Base-by-base conservation (phyloP, 2,113 vertebrate species). In the Ammodytes marinus region DNA sequence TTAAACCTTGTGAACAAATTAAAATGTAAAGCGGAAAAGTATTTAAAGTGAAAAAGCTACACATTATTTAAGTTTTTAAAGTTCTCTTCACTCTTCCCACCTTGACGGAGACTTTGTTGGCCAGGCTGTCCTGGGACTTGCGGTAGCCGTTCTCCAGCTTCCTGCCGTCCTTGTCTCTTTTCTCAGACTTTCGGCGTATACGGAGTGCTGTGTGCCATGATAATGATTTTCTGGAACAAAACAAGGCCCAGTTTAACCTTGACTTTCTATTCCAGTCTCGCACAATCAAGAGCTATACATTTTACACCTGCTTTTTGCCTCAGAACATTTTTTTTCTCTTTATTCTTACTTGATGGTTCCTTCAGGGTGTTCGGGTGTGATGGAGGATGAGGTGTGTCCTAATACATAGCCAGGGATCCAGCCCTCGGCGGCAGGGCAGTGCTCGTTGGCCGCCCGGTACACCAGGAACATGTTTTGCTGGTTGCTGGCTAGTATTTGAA, bases 401-500 rank as follows among this genome's bases (percentile, higher is more conserved):
- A 99, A 95, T 90, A 99, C 97, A 9, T 97, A 97, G 94, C 97
- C 97, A 80, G 99, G 99, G 94, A 99, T 99, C 99, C 98, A 99
- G 96, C 99, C 99, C 95, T 99, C 99, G 17, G 99, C 99, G 12
- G 99, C 99, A 2, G 99, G 99, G 93, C 97, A 97, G 91, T 98
- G 97, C 93, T 99, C 97, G 58, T 97, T 99, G 94, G 98, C 96
- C 79, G 98, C 97, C 87, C 99, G 96, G 93, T 99, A 99, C 94
- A 99, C 99, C 96, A 99, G 95, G 93, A 99, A 99, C 99, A 99
- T 99, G 96, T 97, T 98, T 94, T 99, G 99, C 93, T 99, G 99
- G 94, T 99, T 99, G 95, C 97, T 99, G 96, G 99, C 98, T 92
- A 99, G 95, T 92, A 99, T 97, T 92, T 99, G 99, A 93, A 99